These are phyloP conservation scores for Drosophila anomalata DNA, from an alignment of 2,888 invertebrate genomes.

Conservation along the genomic window DNA sequence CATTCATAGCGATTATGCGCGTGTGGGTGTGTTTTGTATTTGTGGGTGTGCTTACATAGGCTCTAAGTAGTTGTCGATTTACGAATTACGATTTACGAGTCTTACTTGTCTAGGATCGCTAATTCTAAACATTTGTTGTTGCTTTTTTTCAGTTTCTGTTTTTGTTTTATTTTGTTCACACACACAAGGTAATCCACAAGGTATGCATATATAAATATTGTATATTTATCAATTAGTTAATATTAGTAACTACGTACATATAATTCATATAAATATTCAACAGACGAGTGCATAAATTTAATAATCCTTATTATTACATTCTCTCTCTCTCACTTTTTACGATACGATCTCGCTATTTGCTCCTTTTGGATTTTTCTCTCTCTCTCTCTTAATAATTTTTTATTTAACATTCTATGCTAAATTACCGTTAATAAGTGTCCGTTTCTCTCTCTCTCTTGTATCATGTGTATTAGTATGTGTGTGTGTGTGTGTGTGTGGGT, in stretches of 20 bases:
- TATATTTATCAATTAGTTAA: conserved; percentile 61
- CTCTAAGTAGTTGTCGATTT: conserved; percentile 35
- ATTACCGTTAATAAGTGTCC: conserved; percentile 21
- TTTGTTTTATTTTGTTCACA: conserved; percentile 24
- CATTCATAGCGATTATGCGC: conserved; percentile 56
- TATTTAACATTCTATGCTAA: conserved; percentile 26
- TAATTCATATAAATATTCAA: conserved; percentile 67
- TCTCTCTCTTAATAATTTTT: background rate
- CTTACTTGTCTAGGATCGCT: conserved; percentile 31
- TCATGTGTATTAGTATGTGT: conserved; percentile 22
- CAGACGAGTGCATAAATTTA: conserved; percentile 74
- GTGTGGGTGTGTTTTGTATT: conserved; percentile 12
- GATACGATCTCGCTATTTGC: conserved; percentile 7
- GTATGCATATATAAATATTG: conserved; percentile 53
- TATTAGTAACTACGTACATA: conserved; percentile 65
- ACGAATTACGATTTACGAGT: conserved; percentile 32
- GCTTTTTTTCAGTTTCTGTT: background rate
- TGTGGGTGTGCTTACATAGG: conserved; percentile 23
- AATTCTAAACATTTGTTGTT: conserved; percentile 35
- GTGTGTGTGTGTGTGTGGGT: conserved; percentile 11
- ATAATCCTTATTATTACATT: conserved; percentile 57
- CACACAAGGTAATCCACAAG: conserved; percentile 33
- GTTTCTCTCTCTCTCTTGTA: conserved; percentile 26
- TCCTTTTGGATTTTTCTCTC: too few relatives aligned
- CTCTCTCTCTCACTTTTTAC: conserved; percentile 23